Conservation (phyloP, 2,888 invertebrate species). For the Epistrophe eligans region DNA sequence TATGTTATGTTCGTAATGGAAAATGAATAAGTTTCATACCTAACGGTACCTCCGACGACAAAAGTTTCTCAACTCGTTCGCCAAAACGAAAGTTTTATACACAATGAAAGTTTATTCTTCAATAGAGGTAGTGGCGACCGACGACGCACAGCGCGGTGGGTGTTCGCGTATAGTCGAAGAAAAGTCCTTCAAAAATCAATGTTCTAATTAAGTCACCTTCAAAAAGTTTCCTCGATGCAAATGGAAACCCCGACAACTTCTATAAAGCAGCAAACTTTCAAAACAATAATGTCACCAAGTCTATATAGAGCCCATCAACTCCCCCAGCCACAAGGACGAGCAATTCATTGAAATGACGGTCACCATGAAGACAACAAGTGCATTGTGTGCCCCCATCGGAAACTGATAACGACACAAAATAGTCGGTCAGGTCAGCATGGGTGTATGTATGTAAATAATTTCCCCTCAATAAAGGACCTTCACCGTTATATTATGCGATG, state of each 20-base stretch:
- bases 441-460: conserved; percentile 23
- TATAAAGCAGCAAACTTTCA: conserved; percentile 33
- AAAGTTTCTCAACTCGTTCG: conserved; percentile 39
- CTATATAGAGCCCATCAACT: not conserved
- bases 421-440: conserved; percentile 23
- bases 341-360: conserved; percentile 45
- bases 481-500: not conserved
- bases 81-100: conserved; percentile 8
- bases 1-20: not conserved
- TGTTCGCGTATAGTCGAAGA: not conserved
- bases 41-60: not conserved
- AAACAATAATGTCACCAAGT: conserved; percentile 21
- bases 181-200: conserved; percentile 57
- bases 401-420: conserved; percentile 50
- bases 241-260: conserved; percentile 11
- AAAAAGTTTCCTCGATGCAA: conserved; percentile 56
- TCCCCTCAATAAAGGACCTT: conserved; percentile 31
- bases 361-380: conserved; percentile 34
- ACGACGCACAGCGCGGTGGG: not conserved
- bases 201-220: conserved; percentile 70
- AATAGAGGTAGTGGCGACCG: not conserved
- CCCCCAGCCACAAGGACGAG: conserved; percentile 12
- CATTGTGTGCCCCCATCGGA: conserved; percentile 37
- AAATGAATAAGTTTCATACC: not conserved
- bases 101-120: conserved; percentile 26